phyloP scores from a whole-genome alignment of 1,140 invertebrate species.

The Solenopsis invicta region DNA sequence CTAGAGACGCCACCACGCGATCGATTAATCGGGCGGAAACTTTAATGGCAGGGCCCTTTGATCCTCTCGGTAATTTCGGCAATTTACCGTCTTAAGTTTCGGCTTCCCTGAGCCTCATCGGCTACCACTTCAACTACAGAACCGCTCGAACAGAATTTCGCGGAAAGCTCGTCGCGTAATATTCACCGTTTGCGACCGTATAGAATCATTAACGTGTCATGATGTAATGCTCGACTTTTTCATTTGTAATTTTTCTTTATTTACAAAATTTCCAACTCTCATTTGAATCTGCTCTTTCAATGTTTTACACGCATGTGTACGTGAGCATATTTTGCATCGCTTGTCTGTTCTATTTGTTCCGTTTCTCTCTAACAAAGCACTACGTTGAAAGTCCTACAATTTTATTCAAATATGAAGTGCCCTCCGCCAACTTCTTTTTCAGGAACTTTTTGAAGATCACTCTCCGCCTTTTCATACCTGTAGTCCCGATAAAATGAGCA shows the following conservation, averaged over 20 bases:
- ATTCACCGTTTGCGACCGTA: constrained; percentile 4
- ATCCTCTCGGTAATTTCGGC: constrained; percentile 50
- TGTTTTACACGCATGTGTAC: not conserved
- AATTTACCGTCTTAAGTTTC: constrained; percentile 55
- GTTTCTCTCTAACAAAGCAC: constrained; percentile 18
- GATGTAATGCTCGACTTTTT: not conserved
- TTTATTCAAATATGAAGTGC: constrained; percentile 51
- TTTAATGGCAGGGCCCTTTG: constrained; percentile 48
- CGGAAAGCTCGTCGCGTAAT: constrained; percentile 5
- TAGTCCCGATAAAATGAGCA: not conserved
- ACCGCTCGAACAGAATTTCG: not conserved
- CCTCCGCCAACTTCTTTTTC: constrained; percentile 27
- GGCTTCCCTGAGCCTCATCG: not conserved
- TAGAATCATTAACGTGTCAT: not conserved
- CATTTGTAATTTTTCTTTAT: not conserved
- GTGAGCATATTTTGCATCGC: not conserved
- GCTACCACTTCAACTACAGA: not conserved
- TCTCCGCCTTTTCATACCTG: not conserved
- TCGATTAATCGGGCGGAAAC: constrained; percentile 53
- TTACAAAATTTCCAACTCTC: not conserved
- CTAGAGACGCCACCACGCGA: not conserved
- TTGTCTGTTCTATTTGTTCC: constrained; percentile 22
- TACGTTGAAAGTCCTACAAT: constrained; percentile 27
- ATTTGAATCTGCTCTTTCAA: not conserved
- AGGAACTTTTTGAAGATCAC: constrained; percentile 20